These are phyloP conservation scores for Setipinna tenuifilis DNA, from an alignment of 2,797 vertebrate genomes.

Conservation along the genomic window DNA sequence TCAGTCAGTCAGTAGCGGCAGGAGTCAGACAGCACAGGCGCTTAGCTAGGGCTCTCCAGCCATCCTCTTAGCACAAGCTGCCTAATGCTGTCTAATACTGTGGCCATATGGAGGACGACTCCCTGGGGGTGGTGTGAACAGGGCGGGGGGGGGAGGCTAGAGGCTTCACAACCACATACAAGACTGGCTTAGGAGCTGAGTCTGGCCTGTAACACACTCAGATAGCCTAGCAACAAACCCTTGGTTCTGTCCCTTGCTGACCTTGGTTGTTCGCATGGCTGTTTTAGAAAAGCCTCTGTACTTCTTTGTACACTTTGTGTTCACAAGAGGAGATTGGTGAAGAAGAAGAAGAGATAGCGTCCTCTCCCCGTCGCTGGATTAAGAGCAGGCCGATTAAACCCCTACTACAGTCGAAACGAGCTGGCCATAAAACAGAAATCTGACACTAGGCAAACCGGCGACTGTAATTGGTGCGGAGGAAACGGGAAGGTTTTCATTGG, in stretches of 20 bases:
- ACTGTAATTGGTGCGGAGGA: constrained; percentile 8
- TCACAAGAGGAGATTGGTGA: too few relatives aligned
- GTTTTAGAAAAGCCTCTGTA: background rate
- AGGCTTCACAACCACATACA: background rate
- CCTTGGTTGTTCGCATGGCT: background rate
- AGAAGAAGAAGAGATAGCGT: too few relatives aligned
- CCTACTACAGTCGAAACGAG: background rate
- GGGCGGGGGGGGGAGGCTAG: background rate
- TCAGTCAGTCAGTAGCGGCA: too few relatives aligned
- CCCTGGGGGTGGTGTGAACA: background rate
- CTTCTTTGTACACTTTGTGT: too few relatives aligned
- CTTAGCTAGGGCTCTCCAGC: background rate
- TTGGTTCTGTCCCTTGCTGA: background rate
- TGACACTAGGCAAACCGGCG: background rate
- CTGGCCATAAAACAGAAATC: background rate
- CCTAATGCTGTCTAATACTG: constrained; percentile 51
- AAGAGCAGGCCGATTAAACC: background rate
- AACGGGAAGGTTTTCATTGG: constrained; percentile 25
- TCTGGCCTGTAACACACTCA: background rate
- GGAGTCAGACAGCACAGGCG: background rate
- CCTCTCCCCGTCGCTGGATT: background rate
- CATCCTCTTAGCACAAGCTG: constrained; percentile 45
- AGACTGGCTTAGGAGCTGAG: background rate
- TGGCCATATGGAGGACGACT: constrained; percentile 41
- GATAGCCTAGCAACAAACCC: background rate